Percentiles rank a stretch among this genome's conserved stretches.
phyloP scores from a whole-genome alignment of 2,797 vertebrate genomes.

The Rhadinocentrus ornatus region DNA sequence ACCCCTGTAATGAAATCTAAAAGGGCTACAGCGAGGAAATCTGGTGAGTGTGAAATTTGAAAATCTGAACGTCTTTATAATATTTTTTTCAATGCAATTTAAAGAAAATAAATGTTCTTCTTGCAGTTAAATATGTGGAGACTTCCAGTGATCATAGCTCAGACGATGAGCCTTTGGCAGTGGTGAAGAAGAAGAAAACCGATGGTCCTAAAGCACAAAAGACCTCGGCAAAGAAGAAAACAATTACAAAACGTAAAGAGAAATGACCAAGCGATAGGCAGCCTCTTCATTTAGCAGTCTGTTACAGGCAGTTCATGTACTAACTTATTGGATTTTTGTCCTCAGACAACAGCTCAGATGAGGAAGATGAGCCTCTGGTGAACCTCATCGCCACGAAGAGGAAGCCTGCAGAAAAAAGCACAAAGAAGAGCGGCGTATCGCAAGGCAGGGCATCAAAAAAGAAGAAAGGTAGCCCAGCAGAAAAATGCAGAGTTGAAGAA shows the following conservation, averaged over 20 bases:
- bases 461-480: constrained; percentile 38
- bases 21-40: constrained; percentile 49
- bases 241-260: constrained; percentile 1
- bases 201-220: constrained; percentile 26
- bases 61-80: background rate
- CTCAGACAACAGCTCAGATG: constrained; percentile 52
- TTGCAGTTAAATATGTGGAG: constrained; percentile 61
- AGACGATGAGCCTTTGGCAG: constrained; percentile 49
- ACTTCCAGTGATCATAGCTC: constrained; percentile 56
- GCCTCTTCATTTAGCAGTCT: background rate
- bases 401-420: constrained; percentile 38
- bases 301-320: background rate
- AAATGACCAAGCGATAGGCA: constrained; percentile 24
- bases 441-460: constrained; percentile 23
- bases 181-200: constrained; percentile 25
- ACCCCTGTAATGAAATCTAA: constrained; percentile 34
- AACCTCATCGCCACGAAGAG: constrained; percentile 43
- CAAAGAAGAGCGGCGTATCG: constrained; percentile 23
- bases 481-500: background rate
- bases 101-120: background rate
- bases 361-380: constrained; percentile 35
- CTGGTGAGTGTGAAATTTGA: constrained; percentile 22
- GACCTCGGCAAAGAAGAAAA: constrained; percentile 16
- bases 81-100: fast-evolving
- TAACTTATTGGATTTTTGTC: constrained; percentile 8